Percentiles rank a stretch among this genome's conserved stretches.
Evolutionary conservation across 2,888 invertebrate species (phyloP).

Genomic region (Drosophila vallismaia): DNA sequence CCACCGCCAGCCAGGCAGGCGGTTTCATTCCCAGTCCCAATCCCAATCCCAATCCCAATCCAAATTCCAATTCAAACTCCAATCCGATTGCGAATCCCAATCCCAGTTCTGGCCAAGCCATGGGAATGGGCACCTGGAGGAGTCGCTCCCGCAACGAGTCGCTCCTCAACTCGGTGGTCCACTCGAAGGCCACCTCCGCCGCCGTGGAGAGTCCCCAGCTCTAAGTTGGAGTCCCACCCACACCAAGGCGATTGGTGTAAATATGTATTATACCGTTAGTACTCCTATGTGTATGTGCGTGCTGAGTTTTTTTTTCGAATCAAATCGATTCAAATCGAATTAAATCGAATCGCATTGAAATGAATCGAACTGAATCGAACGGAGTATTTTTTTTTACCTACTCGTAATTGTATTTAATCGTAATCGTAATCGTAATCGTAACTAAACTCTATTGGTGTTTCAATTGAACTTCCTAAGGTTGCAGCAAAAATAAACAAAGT

Average conservation of each 20-base stretch:
- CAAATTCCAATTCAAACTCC: constrained; percentile 10
- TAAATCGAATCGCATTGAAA: not conserved
- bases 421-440: constrained; percentile 19
- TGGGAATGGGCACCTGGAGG: constrained; percentile 55
- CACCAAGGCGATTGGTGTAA: constrained; percentile 36
- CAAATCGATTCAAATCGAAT: not conserved
- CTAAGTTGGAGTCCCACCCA: constrained; percentile 25
- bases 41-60: not conserved
- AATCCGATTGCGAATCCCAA: constrained; percentile 9
- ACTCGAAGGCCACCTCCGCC: constrained; percentile 47
- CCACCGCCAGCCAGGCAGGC: constrained; percentile 52
- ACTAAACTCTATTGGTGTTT: constrained; percentile 56
- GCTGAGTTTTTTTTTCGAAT: constrained; percentile 31
- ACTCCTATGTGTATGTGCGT: constrained; percentile 2
- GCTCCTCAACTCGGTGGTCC: constrained; percentile 56
- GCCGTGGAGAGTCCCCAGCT: constrained; percentile 61
- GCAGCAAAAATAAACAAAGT: constrained; percentile 39
- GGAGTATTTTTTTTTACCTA: constrained; percentile 11
- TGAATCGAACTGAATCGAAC: not conserved
- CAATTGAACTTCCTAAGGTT: constrained; percentile 62
- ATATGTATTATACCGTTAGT: constrained; percentile 44
- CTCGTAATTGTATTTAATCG: constrained; percentile 11
- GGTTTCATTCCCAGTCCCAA: constrained; percentile 20
- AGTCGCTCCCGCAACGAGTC: constrained; percentile 55
- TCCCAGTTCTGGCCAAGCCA: constrained; percentile 42